phyloP scores from a whole-genome alignment of 2,797 vertebrate genomes.

The Vipera latastei region DNA sequence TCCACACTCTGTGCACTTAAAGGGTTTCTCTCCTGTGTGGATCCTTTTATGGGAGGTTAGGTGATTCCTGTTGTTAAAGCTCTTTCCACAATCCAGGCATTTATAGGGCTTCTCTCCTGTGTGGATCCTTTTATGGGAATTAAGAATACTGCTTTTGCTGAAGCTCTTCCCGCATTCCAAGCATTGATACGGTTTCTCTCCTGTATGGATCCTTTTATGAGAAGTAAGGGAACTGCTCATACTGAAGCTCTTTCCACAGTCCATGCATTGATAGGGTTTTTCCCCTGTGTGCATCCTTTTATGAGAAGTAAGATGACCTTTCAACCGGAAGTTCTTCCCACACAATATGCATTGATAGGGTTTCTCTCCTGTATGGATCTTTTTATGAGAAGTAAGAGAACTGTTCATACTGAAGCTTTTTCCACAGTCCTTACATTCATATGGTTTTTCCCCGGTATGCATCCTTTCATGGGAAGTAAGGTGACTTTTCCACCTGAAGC shows the following conservation, averaged over 20 bases:
- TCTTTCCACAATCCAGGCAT: neutral
- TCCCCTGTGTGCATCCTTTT: neutral
- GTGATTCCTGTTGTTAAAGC: neutral
- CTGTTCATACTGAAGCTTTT: neutral
- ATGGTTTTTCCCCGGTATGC: neutral
- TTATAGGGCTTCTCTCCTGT: neutral
- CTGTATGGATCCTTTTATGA: neutral
- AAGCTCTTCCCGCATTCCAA: constrained; percentile 20
- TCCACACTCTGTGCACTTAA: neutral
- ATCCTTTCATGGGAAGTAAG: neutral
- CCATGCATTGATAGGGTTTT: neutral
- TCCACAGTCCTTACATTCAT: neutral
- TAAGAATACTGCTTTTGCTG: neutral
- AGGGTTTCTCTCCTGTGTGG: neutral
- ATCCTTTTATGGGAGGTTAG: neutral
- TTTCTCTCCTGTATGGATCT: neutral
- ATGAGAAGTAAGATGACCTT: neutral
- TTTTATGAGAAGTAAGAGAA: neutral
- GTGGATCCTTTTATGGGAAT: neutral
- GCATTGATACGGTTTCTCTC: neutral
- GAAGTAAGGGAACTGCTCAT: neutral
- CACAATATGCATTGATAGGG: neutral
- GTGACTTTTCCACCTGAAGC: constrained; percentile 33
- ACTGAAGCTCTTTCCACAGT: neutral
- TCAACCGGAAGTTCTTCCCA: neutral